A percentile compares a stretch with the other conserved stretches of the same genome.
These are phyloP conservation scores for Pandion haliaetus DNA, from an alignment of 2,113 vertebrate species.

Conservation along the genomic window DNA sequence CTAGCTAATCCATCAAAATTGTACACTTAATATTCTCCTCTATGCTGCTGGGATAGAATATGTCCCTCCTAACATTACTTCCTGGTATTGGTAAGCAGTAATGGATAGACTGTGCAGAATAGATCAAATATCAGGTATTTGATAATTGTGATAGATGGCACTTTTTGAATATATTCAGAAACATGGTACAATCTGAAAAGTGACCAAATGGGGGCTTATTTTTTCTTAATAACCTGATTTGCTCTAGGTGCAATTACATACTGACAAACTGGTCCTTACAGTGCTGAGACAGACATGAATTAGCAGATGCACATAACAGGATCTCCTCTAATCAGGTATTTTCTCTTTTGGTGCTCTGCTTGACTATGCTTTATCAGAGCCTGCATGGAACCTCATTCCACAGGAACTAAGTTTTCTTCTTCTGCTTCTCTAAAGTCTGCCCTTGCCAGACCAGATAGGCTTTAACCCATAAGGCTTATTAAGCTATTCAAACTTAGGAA, in stretches of 20 bases:
- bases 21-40: background rate
- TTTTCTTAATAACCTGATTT: background rate
- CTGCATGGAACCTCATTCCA: background rate
- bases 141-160: background rate
- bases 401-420: background rate
- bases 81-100: background rate
- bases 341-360: background rate
- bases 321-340: background rate
- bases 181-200: background rate
- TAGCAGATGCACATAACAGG: background rate
- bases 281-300: background rate
- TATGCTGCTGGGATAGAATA: background rate
- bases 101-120: background rate
- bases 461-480: background rate
- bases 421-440: background rate
- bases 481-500: background rate
- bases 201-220: background rate
- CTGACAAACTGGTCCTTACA: background rate
- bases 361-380: background rate
- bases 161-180: background rate
- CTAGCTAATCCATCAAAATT: conserved; percentile 23
- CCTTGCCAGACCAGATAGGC: background rate
- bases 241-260: background rate
- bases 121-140: background rate
- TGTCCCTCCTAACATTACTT: background rate